A percentile compares a stretch with the other conserved stretches of the same genome.
Conservation (phyloP, 1,140 invertebrate genomes). For the Nomia melanderi region DNA sequence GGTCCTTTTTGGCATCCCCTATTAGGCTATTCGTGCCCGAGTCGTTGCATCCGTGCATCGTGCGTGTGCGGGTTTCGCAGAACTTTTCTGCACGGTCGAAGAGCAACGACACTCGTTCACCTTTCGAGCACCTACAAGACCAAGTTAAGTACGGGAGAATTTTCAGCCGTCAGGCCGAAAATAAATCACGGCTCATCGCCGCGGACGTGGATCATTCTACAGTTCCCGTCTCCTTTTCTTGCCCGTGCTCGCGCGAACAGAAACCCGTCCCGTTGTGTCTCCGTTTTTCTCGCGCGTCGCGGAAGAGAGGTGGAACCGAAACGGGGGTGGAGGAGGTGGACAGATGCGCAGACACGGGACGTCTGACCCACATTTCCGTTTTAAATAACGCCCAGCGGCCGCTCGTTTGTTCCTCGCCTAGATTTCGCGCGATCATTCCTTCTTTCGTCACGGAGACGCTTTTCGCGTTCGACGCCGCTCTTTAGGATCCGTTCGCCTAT, state of each 20-base stretch:
- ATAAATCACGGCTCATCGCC: slow-evolving; percentile 69
- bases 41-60: slow-evolving; percentile 8
- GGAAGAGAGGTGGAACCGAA: slow-evolving; percentile 24
- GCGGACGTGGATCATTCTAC: slow-evolving; percentile 44
- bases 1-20: no score
- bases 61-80: background rate
- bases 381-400: slow-evolving; percentile 68
- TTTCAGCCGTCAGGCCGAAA: slow-evolving; percentile 63
- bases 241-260: background rate
- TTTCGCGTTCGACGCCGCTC: background rate
- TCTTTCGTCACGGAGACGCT: background rate
- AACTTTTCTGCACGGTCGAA: background rate
- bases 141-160: slow-evolving; percentile 41
- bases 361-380: slow-evolving; percentile 71
- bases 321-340: background rate
- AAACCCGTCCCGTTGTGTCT: slow-evolving; percentile 24
- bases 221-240: background rate
- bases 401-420: slow-evolving; percentile 35
- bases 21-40: no score
- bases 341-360: slow-evolving; percentile 21
- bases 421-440: slow-evolving; percentile 12
- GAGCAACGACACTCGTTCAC: slow-evolving; percentile 51
- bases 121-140: slow-evolving; percentile 29
- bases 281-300: slow-evolving; percentile 16
- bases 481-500: no score